These are phyloP conservation scores for Acrocera orbiculus DNA, from an alignment of 2,888 invertebrate genomes.

Conservation along the genomic window DNA sequence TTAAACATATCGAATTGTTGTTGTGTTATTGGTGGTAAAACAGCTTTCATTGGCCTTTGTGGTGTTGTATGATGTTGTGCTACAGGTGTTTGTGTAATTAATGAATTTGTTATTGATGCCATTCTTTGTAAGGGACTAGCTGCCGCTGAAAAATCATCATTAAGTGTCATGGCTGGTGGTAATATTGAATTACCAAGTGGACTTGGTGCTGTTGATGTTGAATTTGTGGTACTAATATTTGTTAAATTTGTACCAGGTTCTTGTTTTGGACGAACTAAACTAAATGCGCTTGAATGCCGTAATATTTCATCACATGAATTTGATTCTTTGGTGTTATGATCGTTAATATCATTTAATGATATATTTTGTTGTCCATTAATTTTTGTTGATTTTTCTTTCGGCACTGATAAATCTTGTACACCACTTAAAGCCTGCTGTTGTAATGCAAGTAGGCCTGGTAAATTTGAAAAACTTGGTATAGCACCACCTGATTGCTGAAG, in stretches of 20 bases:
- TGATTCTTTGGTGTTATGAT: slow-evolving; percentile 49
- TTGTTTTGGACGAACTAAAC: slow-evolving; percentile 68
- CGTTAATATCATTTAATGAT: slow-evolving; percentile 33
- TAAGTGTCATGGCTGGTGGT: slow-evolving; percentile 66
- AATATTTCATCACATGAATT: slow-evolving; percentile 20
- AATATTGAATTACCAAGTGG: slow-evolving; percentile 72
- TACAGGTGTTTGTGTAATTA: slow-evolving; percentile 77
- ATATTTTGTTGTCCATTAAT: slow-evolving; percentile 30
- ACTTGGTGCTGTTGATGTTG: slow-evolving; percentile 65
- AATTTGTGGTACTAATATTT: slow-evolving; percentile 8
- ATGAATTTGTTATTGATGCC: slow-evolving; percentile 94
- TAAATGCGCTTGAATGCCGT: slow-evolving; percentile 51
- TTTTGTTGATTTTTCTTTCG: slow-evolving; percentile 46
- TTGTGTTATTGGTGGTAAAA: slow-evolving; percentile 93
- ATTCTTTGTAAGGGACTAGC: slow-evolving; percentile 91
- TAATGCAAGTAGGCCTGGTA: slow-evolving; percentile 53
- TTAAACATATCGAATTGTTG: slow-evolving; percentile 98
- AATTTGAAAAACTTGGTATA: slow-evolving; percentile 37
- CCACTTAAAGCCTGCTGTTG: slow-evolving; percentile 58
- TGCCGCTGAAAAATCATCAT: slow-evolving; percentile 67
- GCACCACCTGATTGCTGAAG: slow-evolving; percentile 45
- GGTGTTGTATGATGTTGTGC: slow-evolving; percentile 69
- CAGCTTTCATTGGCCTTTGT: slow-evolving; percentile 85
- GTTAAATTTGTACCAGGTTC: slow-evolving; percentile 49
- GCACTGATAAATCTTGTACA: slow-evolving; percentile 68